Conservation (phyloP, 2,797 vertebrate species). For the Cirrhinus molitorella region DNA sequence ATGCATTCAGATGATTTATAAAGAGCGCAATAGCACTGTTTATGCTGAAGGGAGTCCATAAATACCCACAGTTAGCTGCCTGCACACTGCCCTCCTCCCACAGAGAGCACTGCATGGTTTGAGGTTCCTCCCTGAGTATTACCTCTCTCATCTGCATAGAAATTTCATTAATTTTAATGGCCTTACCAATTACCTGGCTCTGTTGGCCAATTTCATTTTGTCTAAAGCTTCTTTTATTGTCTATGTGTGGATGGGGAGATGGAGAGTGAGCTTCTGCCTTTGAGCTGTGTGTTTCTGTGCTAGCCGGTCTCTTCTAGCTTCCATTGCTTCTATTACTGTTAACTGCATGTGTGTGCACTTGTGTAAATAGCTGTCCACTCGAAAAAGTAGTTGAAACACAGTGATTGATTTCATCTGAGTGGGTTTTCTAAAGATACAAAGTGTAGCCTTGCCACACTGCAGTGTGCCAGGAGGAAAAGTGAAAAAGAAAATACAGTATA, state of each 20-base stretch:
- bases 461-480: background rate
- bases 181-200: conserved; percentile 57
- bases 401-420: conserved; percentile 33
- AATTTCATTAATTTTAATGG: conserved; percentile 62
- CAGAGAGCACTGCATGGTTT: conserved; percentile 40
- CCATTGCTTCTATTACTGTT: conserved; percentile 13
- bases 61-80: conserved; percentile 44
- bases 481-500: background rate
- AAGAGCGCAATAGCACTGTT: conserved; percentile 45
- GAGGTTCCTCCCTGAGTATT: conserved; percentile 33
- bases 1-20: conserved; percentile 44
- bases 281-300: conserved; percentile 35
- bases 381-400: conserved; percentile 4
- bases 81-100: conserved; percentile 42
- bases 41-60: conserved; percentile 54
- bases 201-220: conserved; percentile 48
- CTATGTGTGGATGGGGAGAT: conserved; percentile 20
- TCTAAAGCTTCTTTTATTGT: conserved; percentile 36
- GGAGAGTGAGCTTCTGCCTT: background rate
- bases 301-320: background rate
- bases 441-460: background rate
- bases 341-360: conserved; percentile 28
- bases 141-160: conserved; percentile 58
- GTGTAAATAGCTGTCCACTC: conserved; percentile 8
- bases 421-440: conserved; percentile 22